Conservation (phyloP, 2,113 vertebrate genomes). For the Sceloporus undulatus region DNA sequence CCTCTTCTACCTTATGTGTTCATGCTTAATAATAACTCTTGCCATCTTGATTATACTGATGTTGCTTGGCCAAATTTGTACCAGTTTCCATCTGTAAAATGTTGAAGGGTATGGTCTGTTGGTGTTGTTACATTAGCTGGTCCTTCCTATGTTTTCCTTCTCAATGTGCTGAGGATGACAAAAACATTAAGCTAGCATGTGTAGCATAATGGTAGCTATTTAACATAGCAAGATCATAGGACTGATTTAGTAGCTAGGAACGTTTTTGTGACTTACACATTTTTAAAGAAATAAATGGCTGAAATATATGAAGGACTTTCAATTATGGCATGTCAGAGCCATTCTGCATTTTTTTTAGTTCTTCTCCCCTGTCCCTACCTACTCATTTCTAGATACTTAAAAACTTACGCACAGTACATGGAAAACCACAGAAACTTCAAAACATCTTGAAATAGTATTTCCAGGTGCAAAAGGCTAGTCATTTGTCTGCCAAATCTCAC, state of each 20-base stretch:
- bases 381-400: constrained; percentile 44
- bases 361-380: constrained; percentile 13
- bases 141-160: background rate
- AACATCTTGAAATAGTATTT: constrained; percentile 44
- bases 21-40: too few species aligned
- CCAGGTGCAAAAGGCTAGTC: constrained; percentile 50
- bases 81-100: too few species aligned
- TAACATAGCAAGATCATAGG: background rate
- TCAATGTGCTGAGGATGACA: background rate
- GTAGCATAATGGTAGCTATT: background rate
- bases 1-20: too few species aligned
- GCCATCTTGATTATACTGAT: too few species aligned
- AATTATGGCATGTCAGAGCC: background rate
- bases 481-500: constrained; percentile 38
- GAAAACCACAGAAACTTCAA: constrained; percentile 39
- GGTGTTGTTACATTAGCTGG: background rate
- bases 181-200: background rate
- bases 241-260: background rate
- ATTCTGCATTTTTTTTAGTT: background rate
- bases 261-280: background rate
- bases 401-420: constrained; percentile 28
- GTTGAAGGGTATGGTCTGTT: background rate
- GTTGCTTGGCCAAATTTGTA: too few species aligned
- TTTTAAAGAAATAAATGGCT: background rate
- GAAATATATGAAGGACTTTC: background rate